Evolutionary conservation across 2,797 vertebrate genomes (phyloP).

Genomic region (Staurois parvus): DNA sequence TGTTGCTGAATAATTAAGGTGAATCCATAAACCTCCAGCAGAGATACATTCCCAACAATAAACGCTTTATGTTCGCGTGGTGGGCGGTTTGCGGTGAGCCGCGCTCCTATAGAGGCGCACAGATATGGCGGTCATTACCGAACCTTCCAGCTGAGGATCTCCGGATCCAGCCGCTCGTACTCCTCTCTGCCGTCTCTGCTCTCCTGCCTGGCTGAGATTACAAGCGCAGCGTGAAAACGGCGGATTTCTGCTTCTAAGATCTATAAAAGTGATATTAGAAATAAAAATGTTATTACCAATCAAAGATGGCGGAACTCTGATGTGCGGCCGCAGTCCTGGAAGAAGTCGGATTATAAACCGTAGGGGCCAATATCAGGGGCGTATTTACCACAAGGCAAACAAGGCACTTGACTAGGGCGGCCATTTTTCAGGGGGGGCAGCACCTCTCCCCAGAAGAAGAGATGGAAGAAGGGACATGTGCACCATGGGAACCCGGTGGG

Average conservation of each 20-base stretch:
- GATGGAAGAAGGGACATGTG: no score
- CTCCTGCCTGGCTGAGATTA: background rate
- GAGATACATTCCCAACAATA: background rate
- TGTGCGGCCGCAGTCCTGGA: background rate
- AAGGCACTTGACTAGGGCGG: no score
- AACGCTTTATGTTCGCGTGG: slow-evolving; percentile 9
- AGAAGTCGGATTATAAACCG: background rate
- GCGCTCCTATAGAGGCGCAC: background rate
- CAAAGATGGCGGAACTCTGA: background rate
- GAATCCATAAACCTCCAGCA: no score
- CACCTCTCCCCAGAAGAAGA: no score
- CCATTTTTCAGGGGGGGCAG: no score
- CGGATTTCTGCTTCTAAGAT: background rate
- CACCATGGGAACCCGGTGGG: no score
- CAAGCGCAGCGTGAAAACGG: slow-evolving; percentile 8
- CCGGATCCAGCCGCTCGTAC: background rate
- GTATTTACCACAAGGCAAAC: no score
- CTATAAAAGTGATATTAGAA: background rate
- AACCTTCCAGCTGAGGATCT: slow-evolving; percentile 10
- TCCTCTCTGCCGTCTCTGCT: background rate
- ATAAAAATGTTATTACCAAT: background rate
- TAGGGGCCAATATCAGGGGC: no score
- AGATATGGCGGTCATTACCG: slow-evolving; percentile 4
- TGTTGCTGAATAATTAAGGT: no score
- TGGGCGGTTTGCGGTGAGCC: background rate